Evolutionary conservation across 2,888 invertebrate genomes (phyloP), one percentile per base, ranked within the genome.

Genomic region (Laothoe populi): DNA sequence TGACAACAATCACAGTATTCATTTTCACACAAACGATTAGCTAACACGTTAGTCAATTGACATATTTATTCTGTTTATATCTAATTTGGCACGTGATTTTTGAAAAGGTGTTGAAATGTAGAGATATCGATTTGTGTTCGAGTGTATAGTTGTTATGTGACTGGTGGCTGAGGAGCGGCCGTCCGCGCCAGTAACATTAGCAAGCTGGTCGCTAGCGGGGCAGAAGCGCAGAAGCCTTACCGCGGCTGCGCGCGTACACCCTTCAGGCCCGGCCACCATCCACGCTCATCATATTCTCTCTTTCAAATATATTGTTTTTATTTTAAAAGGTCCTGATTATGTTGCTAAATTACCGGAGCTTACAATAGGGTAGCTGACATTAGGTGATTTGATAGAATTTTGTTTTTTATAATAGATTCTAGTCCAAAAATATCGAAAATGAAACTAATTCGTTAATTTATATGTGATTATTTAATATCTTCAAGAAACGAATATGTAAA

Each of bases 211-310:
- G 71, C 69, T 71, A 75, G 75, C 66, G 75, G 83, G 80, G 79
- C 74, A 73, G 69, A 77, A 81, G 85, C 84, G 87, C 82, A 79
- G 84, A 80, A 82, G 81, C 77, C 82, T 74, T 68, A 78, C 60
- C 75, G 83, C 84, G 90, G 90, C 73, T 86, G 91, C 90, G 89
- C 79, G 79, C 76, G 69, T 67, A 70, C 81, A 78, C 84, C 84
- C 84, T 78, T 78, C 75, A 71, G 63, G 42, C 31, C 63, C 66
- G 68, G 69, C 67, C 63, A 44, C 69, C 80, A 83, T 80, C 78
- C 83, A 84, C 72, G 67, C 62, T 70, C 72, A 83, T 68, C 57
- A 59, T 70, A 71, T 71, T 74, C 57, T 65, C 62, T 40, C 13
- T 60, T 13, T 58, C 35, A 63, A 66, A 35, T 46, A 35, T 31